phyloP scores from a whole-genome alignment of 2,888 invertebrate genomes.

The Volucella zonaria region DNA sequence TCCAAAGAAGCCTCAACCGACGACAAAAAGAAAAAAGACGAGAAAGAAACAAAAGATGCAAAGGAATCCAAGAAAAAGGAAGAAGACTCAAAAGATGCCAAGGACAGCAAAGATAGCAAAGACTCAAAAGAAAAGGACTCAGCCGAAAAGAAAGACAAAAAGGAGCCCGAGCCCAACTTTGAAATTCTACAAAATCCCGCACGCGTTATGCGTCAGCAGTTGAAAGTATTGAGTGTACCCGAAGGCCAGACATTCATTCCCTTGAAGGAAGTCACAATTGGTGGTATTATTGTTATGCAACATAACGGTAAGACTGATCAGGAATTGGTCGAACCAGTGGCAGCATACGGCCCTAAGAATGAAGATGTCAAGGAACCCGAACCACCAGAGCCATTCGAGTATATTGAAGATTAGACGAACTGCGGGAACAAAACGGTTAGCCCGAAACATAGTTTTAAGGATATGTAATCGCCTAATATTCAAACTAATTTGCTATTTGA shows the following conservation, averaged over 20 bases:
- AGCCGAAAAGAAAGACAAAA: conserved; percentile 83
- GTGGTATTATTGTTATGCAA: conserved; percentile 97
- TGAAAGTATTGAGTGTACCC: conserved; percentile 89
- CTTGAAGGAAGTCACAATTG: conserved; percentile 95
- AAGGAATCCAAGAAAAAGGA: conserved; percentile 82
- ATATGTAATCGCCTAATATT: conserved; percentile 40
- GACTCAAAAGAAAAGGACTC: conserved; percentile 82
- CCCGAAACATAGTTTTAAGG: conserved; percentile 16
- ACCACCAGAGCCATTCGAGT: conserved; percentile 98
- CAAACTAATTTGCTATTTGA: conserved; percentile 40
- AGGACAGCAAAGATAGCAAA: conserved; percentile 80
- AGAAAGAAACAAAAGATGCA: conserved; percentile 75
- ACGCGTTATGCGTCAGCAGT: conserved; percentile 95
- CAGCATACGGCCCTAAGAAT: conserved; percentile 93
- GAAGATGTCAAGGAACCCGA: conserved; percentile 98
- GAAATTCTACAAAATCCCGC: conserved; percentile 97
- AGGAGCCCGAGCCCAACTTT: conserved; percentile 96
- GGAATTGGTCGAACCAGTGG: conserved; percentile 95
- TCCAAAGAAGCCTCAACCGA: conserved; percentile 77
- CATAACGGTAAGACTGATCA: conserved; percentile 91
- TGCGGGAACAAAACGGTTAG: conserved; percentile 8
- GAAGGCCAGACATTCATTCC: conserved; percentile 92
- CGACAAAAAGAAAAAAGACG: conserved; percentile 81
- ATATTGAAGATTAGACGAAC: conserved; percentile 87
- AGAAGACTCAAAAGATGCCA: conserved; percentile 83